A percentile compares a stretch with the other conserved stretches of the same genome.
Conservation (phyloP, 2,888 invertebrate genomes). For the Synergus umbraculus region DNA sequence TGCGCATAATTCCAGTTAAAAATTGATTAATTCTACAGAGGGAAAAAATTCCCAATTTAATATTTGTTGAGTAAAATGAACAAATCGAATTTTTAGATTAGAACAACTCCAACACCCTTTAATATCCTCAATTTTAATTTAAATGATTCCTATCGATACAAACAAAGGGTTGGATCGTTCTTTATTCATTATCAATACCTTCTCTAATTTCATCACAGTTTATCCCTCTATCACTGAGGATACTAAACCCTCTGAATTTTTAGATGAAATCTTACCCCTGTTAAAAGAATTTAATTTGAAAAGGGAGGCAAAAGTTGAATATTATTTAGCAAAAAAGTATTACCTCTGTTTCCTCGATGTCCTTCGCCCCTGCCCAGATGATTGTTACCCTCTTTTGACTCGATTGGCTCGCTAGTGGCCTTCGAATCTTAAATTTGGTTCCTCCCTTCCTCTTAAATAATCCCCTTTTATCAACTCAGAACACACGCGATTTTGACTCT, state of each 20-base stretch:
- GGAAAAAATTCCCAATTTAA: no score
- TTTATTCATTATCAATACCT: neutral
- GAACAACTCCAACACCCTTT: no score
- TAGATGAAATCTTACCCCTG: neutral
- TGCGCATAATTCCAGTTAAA: no score
- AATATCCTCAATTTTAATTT: no score
- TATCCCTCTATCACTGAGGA: neutral
- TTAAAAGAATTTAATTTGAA: neutral
- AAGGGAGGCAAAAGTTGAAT: neutral
- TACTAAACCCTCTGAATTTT: neutral
- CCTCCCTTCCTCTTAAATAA: neutral
- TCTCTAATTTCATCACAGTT: neutral
- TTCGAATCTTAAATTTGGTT: constrained; percentile 1
- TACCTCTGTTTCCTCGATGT: constrained; percentile 36
- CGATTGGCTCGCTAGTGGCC: constrained; percentile 8
- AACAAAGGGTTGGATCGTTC: neutral
- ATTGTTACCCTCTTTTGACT: constrained; percentile 28
- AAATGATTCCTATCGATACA: neutral
- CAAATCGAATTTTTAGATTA: no score
- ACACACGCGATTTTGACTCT: neutral
- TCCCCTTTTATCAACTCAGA: neutral
- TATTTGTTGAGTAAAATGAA: no score
- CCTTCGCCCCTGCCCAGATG: constrained; percentile 31
- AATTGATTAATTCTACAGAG: no score
- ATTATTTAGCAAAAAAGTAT: neutral